Base-by-base conservation (phyloP, 1,140 invertebrate species). In the Megathymus violae region DNA sequence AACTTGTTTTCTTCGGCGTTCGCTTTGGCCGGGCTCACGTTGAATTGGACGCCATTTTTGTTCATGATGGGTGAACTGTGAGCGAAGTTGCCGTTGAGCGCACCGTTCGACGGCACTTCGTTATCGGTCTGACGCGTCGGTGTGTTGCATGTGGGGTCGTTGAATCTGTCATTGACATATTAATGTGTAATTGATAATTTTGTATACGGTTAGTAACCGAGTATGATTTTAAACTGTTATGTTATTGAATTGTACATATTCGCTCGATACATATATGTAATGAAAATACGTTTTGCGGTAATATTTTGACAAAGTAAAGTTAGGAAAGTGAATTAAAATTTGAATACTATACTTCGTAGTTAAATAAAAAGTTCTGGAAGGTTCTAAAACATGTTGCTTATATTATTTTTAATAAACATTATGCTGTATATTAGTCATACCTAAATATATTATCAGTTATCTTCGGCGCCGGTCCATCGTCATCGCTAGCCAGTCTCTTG, bases 91-190 rank as follows among this genome's bases (percentile, higher is more conserved):
- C 69, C 82, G 50, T 76, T 84, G 4, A 76, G 13, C 40, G 76
- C 78, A 17, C 79, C 82, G 52, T 85, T 88, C 14, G 76, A 62
- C 9, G 76, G 54, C 6, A 69, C 51, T 36, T 77, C 77, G n/a
- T 67, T 66, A 27, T 63, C 63, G 58, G 59, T 82, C 43, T 68
- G 76, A 62, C 82, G 82, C 14, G 78, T 73, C 46, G 80, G 77
- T 5, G 86, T 83, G 72, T 91, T 93, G 61, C 93, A 93, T 1
- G 93, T 94, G 14, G 94, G 94, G 80, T 95, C 94, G 67, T 95
- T 95, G 71, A 95, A 95, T 25, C 94, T 93, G 80, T 92, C 94
- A 72, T 46, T 64, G 4, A 52, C 41, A 40, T 6, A 62, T 40
- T 41, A 34, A 51, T 52, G 50, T 11, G 27, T 31, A 13, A 22